These are phyloP conservation scores for Panzeria rudis DNA, from an alignment of 2,888 invertebrate genomes.

Conservation along the genomic window DNA sequence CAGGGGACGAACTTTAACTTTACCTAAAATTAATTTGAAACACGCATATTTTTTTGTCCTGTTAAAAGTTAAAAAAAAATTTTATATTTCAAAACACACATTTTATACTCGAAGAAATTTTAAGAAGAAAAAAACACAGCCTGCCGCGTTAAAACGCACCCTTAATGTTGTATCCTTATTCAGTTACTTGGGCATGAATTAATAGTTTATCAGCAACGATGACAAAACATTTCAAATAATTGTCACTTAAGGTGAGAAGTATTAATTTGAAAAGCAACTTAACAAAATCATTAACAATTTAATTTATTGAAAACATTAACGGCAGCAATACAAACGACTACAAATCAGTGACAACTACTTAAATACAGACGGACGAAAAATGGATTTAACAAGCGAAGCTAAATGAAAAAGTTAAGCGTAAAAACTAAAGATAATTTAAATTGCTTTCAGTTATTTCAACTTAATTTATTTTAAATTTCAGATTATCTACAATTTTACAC, in stretches of 20 bases:
- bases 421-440: slow-evolving; percentile 1
- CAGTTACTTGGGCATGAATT: slow-evolving; percentile 10
- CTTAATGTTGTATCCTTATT: not conserved
- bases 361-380: not conserved
- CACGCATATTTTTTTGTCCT: too few species aligned
- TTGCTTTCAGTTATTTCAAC: slow-evolving; percentile 17
- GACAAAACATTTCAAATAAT: slow-evolving; percentile 52
- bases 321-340: not conserved
- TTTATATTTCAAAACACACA: too few species aligned
- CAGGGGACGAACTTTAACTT: too few species aligned
- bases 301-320: slow-evolving; percentile 45
- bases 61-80: too few species aligned
- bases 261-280: slow-evolving; percentile 45
- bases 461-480: not conserved
- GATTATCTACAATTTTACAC: slow-evolving; percentile 6
- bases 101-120: too few species aligned
- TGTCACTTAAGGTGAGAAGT: slow-evolving; percentile 59
- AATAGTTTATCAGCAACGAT: slow-evolving; percentile 33
- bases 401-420: not conserved
- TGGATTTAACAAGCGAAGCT: not conserved
- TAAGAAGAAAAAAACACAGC: not conserved
- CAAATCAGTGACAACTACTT: slow-evolving; percentile 11
- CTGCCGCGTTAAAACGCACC: not conserved
- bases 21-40: too few species aligned
- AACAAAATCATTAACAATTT: slow-evolving; percentile 46